Percentiles rank a stretch among this genome's conserved stretches.
Conservation (phyloP, 1,140 invertebrate genomes). For the Bombus huntii region DNA sequence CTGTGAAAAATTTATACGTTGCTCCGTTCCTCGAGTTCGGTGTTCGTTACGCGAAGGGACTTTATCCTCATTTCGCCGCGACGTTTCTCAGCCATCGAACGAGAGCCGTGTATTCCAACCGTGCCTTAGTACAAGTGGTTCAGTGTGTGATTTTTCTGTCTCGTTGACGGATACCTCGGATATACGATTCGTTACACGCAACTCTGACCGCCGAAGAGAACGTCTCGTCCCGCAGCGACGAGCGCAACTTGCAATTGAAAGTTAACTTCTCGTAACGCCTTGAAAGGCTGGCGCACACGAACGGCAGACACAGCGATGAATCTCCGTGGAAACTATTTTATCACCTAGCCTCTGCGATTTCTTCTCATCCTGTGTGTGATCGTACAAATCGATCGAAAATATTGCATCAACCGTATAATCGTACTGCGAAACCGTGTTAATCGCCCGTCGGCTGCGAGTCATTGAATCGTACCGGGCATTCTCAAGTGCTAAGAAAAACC, state of each 20-base stretch:
- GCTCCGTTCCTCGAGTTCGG: background rate
- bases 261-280: constrained; percentile 19
- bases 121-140: constrained; percentile 15
- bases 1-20: constrained; percentile 16
- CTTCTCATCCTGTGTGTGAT: background rate
- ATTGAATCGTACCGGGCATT: background rate
- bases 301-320: background rate
- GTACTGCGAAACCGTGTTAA: background rate
- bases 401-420: background rate
- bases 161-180: background rate
- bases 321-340: background rate
- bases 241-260: background rate
- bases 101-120: background rate
- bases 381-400: background rate
- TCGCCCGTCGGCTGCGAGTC: background rate
- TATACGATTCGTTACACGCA: background rate
- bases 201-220: background rate
- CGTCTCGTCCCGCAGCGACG: background rate
- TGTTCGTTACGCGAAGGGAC: constrained; percentile 1
- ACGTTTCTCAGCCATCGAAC: background rate
- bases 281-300: constrained; percentile 31
- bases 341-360: background rate
- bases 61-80: background rate
- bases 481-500: background rate
- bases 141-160: constrained; percentile 33